These are phyloP conservation scores for Alfaro cultratus DNA, from an alignment of 2,797 vertebrate genomes.

Conservation along the genomic window DNA sequence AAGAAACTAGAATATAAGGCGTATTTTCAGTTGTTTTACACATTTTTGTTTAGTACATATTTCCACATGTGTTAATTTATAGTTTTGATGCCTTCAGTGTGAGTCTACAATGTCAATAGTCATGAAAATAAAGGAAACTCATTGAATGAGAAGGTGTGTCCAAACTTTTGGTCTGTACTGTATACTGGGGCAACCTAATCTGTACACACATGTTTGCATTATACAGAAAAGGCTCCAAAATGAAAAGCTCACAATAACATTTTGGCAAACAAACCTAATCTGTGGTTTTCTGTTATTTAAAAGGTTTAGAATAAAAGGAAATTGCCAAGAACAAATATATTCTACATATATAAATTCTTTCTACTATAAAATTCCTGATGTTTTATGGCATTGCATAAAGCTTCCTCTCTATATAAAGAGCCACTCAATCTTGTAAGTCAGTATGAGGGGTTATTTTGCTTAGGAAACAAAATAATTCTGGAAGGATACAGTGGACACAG, in stretches of 20 bases:
- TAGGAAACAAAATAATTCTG: conserved; percentile 33
- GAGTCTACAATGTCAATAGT: no score
- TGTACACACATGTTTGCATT: background rate
- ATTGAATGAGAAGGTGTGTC: no score
- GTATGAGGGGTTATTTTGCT: conserved; percentile 26
- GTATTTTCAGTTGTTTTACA: no score
- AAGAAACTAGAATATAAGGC: no score
- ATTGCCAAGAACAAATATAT: background rate
- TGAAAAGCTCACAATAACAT: background rate
- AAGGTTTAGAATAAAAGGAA: background rate
- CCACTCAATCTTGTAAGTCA: conserved; percentile 27
- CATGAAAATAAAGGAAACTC: no score
- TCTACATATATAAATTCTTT: background rate
- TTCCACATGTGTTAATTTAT: no score
- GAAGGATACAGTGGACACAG: conserved; percentile 56
- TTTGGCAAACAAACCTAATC: background rate
- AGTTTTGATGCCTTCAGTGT: no score
- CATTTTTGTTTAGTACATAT: no score
- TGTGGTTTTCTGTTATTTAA: background rate
- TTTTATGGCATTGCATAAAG: background rate
- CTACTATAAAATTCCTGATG: background rate
- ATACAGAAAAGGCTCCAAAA: background rate
- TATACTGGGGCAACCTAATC: background rate
- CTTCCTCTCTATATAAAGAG: conserved; percentile 34
- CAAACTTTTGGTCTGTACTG: no score